Conservation (phyloP, 1,140 invertebrate species). For the Achatina immaculata region DNA sequence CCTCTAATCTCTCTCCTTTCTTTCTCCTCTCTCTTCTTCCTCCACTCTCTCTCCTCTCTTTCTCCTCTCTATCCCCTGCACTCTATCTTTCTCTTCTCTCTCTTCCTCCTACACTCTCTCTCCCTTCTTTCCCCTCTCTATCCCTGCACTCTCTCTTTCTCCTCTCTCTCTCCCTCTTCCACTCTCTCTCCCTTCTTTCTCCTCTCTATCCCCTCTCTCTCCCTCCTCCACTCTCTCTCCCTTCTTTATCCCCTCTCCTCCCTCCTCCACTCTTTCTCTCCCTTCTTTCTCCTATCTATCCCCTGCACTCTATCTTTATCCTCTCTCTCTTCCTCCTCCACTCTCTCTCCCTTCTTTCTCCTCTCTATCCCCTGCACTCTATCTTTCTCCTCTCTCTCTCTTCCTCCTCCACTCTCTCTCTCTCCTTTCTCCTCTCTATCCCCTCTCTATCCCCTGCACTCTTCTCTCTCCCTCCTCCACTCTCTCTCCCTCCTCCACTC, state of each 20-base stretch:
- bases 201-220: too few species aligned
- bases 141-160: background rate
- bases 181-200: too few species aligned
- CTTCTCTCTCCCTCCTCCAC: background rate
- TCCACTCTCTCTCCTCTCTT: background rate
- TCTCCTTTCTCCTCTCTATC: background rate
- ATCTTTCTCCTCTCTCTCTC: too few species aligned
- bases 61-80: background rate
- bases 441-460: background rate
- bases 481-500: conserved; percentile 14
- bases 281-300: background rate
- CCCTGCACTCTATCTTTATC: background rate
- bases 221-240: too few species aligned
- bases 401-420: too few species aligned
- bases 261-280: too few species aligned
- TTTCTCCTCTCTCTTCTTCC: background rate
- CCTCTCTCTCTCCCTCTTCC: background rate
- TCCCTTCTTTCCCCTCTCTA: background rate
- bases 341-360: background rate
- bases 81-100: too few species aligned
- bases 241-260: too few species aligned
- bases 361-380: background rate
- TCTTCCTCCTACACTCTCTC: too few species aligned
- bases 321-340: conserved; percentile 13
- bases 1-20: background rate